Evolutionary conservation across 2,888 invertebrate species (phyloP).

Genomic region (Cantharis rustica): DNA sequence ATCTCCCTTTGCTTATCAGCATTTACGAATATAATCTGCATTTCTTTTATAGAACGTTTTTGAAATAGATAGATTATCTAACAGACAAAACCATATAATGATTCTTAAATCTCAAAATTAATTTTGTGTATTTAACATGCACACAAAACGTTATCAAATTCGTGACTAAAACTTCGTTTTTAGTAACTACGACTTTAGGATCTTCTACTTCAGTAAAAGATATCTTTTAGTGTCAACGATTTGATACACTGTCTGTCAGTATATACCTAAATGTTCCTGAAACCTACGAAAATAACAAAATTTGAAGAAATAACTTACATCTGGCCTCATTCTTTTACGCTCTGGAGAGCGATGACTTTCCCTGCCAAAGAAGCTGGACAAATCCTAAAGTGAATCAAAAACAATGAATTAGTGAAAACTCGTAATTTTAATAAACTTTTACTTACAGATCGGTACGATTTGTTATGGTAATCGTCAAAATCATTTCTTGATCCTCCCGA

Average conservation of each 20-base stretch:
- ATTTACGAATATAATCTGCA: neutral
- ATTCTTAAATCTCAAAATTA: neutral
- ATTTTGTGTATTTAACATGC: neutral
- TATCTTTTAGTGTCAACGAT: neutral
- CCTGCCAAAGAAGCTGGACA: constrained; percentile 55
- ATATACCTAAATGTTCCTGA: neutral
- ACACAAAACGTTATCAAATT: neutral
- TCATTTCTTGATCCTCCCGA: constrained; percentile 38
- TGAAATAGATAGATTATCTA: neutral
- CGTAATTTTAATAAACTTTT: neutral
- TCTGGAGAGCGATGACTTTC: constrained; percentile 66
- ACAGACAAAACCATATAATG: neutral
- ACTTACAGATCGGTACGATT: constrained; percentile 50
- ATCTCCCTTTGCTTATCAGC: neutral
- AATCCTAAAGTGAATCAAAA: constrained; percentile 9
- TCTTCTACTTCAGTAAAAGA: neutral
- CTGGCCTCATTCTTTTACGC: constrained; percentile 66
- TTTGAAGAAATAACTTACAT: constrained; percentile 54
- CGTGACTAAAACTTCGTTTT: neutral
- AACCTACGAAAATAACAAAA: neutral
- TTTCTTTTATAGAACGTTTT: neutral
- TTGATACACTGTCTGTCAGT: neutral
- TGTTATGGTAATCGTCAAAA: constrained; percentile 48
- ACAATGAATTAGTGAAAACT: neutral
- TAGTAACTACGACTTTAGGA: neutral